These are phyloP conservation scores for Penaeus chinensis DNA, from an alignment of 1,140 invertebrate species.

Conservation along the genomic window DNA sequence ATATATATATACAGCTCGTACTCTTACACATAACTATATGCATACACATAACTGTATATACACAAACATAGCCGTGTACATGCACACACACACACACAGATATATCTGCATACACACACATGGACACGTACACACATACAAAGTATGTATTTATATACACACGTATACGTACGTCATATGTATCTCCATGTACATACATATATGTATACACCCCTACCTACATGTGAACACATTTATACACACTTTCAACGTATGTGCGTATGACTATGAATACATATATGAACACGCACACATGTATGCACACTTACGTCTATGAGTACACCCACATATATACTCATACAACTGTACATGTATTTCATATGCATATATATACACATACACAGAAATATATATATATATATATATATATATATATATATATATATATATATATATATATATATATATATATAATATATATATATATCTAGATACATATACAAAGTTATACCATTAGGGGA, in stretches of 20 bases:
- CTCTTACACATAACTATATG: too few species aligned
- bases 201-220: background rate
- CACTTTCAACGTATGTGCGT: too few species aligned
- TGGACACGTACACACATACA: background rate
- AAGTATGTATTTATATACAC: background rate
- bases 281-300: too few species aligned
- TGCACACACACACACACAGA: conserved; percentile 2
- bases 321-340: too few species aligned
- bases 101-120: background rate
- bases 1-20: too few species aligned
- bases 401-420: conserved; percentile 12
- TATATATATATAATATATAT: background rate
- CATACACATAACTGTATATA: too few species aligned
- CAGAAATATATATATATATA: too few species aligned
- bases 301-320: too few species aligned
- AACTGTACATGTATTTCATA: too few species aligned
- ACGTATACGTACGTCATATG: conserved; percentile 11
- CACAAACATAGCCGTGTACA: too few species aligned
- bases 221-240: conserved; percentile 1
- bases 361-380: too few species aligned
- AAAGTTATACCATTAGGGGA: background rate
- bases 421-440: conserved; percentile 7
- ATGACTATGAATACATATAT: background rate
- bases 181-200: conserved; percentile 1
- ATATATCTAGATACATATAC: too few species aligned